Evolutionary conservation across 64 coral and sea anemone species (phyloP).

Genomic region (Porites australiensis): DNA sequence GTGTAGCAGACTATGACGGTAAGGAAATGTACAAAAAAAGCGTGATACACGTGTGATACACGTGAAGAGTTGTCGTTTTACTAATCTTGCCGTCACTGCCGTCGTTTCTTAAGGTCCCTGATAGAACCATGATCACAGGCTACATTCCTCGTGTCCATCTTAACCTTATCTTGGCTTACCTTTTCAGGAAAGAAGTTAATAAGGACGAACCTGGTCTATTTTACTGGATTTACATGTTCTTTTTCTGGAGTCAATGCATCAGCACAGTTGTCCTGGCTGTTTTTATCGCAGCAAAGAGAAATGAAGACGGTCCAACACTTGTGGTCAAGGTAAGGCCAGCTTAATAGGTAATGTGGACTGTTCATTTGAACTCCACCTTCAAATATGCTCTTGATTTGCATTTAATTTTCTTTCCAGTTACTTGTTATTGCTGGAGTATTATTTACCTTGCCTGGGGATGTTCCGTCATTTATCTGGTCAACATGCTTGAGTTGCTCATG

Average conservation of each 20-base stretch:
- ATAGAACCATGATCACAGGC: too few species aligned
- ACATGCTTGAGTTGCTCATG: constrained; percentile 22
- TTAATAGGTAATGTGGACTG: not conserved
- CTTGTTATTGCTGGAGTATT: constrained; percentile 53
- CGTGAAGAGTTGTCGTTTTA: too few species aligned
- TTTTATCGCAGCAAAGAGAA: constrained; percentile 17
- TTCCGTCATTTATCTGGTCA: constrained; percentile 61
- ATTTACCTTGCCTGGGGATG: constrained; percentile 47
- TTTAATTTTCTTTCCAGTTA: constrained; percentile 28
- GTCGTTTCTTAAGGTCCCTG: too few species aligned
- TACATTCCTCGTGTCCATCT: not conserved
- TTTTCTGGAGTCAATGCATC: constrained; percentile 61
- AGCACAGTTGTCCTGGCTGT: constrained; percentile 20
- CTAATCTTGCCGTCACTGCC: too few species aligned
- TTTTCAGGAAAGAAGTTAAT: not conserved
- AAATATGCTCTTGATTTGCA: not conserved
- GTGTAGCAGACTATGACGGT: too few species aligned
- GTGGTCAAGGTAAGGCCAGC: constrained; percentile 53
- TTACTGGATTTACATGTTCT: constrained; percentile 58
- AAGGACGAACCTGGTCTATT: not conserved
- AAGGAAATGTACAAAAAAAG: too few species aligned
- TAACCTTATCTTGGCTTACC: not conserved
- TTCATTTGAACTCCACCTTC: not conserved
- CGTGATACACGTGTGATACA: too few species aligned
- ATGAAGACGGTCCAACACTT: constrained; percentile 44